Conservation (phyloP, 2,888 invertebrate species). For the Escarpia spicata region DNA sequence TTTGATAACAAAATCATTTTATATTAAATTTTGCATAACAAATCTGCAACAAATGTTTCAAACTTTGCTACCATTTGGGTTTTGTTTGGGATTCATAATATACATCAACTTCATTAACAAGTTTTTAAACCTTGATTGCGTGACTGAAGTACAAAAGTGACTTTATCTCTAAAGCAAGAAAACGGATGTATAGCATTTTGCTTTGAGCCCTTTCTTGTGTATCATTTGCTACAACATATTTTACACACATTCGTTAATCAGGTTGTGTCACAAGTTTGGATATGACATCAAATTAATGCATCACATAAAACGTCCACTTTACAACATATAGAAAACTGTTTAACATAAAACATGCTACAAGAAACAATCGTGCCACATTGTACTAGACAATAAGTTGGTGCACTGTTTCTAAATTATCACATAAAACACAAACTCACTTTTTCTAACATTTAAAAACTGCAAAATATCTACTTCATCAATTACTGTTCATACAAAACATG, state of each 20-base stretch:
- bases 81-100: no score
- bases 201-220: no score
- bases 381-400: not conserved
- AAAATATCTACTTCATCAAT: not conserved
- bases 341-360: not conserved
- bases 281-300: not conserved
- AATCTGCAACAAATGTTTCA: no score
- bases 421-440: not conserved
- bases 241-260: not conserved
- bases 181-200: no score
- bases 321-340: not conserved
- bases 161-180: no score
- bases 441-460: not conserved
- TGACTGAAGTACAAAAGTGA: no score
- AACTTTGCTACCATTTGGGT: no score
- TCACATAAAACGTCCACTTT: not conserved
- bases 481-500: conserved; percentile 1
- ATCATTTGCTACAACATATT: not conserved
- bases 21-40: no score
- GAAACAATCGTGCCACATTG: not conserved
- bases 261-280: not conserved
- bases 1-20: no score
- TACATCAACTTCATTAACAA: no score
- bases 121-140: no score
- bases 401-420: not conserved